Conservation (phyloP, 2,113 vertebrate genomes). For the Cyprinodon brontotheroides region DNA sequence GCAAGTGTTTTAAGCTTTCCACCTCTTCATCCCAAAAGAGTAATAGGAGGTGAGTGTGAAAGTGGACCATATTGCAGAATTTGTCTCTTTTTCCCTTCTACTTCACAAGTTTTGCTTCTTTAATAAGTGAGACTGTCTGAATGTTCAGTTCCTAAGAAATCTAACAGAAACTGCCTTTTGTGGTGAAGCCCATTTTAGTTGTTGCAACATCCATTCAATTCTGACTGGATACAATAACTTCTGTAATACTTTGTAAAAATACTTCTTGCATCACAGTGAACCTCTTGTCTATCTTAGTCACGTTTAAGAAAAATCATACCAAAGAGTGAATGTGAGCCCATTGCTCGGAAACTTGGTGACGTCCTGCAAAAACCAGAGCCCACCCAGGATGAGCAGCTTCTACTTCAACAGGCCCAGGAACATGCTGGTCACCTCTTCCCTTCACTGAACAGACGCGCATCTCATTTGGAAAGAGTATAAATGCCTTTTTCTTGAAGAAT, state of each 20-base stretch:
- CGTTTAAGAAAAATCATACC: slow-evolving; percentile 47
- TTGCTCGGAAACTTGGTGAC: slow-evolving; percentile 47
- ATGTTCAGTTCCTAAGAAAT: slow-evolving; percentile 25
- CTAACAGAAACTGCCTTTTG: slow-evolving; percentile 25
- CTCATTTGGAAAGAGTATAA: slow-evolving; percentile 1
- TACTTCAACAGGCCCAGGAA: slow-evolving; percentile 61
- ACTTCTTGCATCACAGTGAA: too few relatives aligned
- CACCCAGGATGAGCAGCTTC: slow-evolving; percentile 22
- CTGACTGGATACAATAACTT: background rate
- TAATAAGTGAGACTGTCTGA: slow-evolving; percentile 32
- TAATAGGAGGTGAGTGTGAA: slow-evolving; percentile 67
- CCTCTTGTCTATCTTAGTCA: slow-evolving; percentile 54
- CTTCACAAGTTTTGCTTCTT: background rate
- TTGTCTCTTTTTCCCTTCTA: background rate
- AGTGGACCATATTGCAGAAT: slow-evolving; percentile 18
- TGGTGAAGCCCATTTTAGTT: slow-evolving; percentile 34
- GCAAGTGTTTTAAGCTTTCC: slow-evolving; percentile 69
- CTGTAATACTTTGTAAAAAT: background rate
- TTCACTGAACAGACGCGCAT: background rate
- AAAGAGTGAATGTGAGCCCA: slow-evolving; percentile 21
- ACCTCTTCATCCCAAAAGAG: slow-evolving; percentile 19
- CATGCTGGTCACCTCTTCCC: slow-evolving; percentile 52
- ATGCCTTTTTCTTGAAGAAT: background rate
- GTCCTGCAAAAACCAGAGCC: slow-evolving; percentile 45
- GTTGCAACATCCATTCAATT: slow-evolving; percentile 25